Base-by-base conservation (phyloP, 92 coral and sea anemone genomes). In the Porites lobata region DNA sequence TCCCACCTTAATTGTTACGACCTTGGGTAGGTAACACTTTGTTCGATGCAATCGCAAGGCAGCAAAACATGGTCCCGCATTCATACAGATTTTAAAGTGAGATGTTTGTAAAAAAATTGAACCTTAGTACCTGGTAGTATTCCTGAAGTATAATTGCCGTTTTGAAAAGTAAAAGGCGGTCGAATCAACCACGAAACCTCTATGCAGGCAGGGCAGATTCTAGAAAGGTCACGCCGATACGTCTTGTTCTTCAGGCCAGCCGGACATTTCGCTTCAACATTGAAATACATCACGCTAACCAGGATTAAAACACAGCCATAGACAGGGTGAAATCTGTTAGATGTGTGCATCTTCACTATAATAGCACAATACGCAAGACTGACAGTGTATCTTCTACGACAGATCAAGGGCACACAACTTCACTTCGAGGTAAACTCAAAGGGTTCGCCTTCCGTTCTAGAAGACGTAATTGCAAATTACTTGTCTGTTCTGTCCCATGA, bases 71-170 rank as follows among this genome's bases (percentile, higher is more conserved):
- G 5, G 47, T 38, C 47, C 47, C 47, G 6, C 47, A 38, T 38
- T 38, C 4, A 38, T 3, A 38, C 5, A 38, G 47, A 38, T 38
- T 38, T 2, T 38, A 38, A 38, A 38, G 6, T 38, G 47, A 38
- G 14, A 22, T 11, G 32, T 18, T 20, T 7, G 14, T 53, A 43
- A 12, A 53, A 57, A 17, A 8, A 9, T 14, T 71, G 77, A 18
- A n/a, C 21, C 51, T 61, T 10, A 17, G 18, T 90, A 94, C 98
- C 98, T 92, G 95, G 98, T 38, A 94, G 68, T 21, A 94, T 86
- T 22, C 98, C 98, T 76, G 57, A 68, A 7, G 89, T 80, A 19
- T 67, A 24, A 69, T 90, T 81, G 13, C 65, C 65, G 11, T 24
- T 73, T 61, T 81, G 68, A 62, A 79, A 87, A 52, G 89, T 90